Percentiles rank a stretch among this genome's conserved stretches.
Evolutionary conservation across 2,113 vertebrate genomes (phyloP).

Genomic region (Perca schrenkii): DNA sequence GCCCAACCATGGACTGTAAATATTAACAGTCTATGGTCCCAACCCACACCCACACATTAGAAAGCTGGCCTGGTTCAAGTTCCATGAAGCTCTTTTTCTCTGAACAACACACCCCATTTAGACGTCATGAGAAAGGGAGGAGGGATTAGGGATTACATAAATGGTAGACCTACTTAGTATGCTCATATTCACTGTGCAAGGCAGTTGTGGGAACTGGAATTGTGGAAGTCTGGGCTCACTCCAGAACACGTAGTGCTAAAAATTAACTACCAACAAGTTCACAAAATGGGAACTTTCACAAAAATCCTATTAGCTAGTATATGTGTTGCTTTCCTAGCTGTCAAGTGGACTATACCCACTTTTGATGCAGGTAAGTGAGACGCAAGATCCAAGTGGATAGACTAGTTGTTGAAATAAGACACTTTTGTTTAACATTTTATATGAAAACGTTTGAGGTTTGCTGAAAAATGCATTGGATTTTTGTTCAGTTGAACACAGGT

Average conservation of each 20-base stretch:
- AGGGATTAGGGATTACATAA: not conserved
- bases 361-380: slow-evolving; percentile 77
- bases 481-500: too few relatives aligned
- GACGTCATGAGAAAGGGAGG: not conserved
- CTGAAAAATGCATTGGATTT: not conserved
- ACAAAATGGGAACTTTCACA: slow-evolving; percentile 60
- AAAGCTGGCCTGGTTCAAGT: not conserved
- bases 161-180: not conserved
- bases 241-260: not conserved
- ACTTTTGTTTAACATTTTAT: too few relatives aligned
- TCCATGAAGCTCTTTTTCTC: not conserved
- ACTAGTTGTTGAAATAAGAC: too few relatives aligned
- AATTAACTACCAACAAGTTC: not conserved
- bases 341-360: slow-evolving; percentile 69
- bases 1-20: too few relatives aligned
- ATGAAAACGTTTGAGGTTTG: not conserved
- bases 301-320: slow-evolving; percentile 67
- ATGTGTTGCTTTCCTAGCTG: slow-evolving; percentile 67
- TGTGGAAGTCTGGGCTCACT: not conserved
- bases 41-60: too few relatives aligned
- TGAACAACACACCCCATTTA: not conserved
- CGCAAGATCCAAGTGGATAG: too few relatives aligned
- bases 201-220: not conserved
- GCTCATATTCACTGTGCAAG: not conserved
- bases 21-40: too few relatives aligned